Percentiles rank a stretch among this genome's conserved stretches.
phyloP scores from a whole-genome alignment of 2,888 invertebrate genomes.

The Drosophila ezoana region DNA sequence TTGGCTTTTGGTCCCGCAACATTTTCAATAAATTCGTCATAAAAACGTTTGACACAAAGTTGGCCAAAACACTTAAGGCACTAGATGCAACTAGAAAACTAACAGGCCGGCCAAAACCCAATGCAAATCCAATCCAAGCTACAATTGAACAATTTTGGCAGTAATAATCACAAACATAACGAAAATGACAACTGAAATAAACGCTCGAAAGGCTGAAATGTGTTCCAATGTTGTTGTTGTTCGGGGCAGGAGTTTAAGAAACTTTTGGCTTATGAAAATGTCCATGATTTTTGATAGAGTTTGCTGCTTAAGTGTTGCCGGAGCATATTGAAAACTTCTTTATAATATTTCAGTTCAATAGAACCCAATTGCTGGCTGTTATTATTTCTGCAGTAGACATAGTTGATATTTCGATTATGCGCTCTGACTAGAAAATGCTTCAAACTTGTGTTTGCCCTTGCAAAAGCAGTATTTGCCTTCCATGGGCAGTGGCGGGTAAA shows the following conservation, averaged over 20 bases:
- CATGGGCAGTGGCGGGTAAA: background rate
- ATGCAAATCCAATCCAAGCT: constrained; percentile 39
- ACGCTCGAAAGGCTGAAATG: constrained; percentile 13
- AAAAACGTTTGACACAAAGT: constrained; percentile 54
- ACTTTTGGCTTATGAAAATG: constrained; percentile 57
- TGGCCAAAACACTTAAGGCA: constrained; percentile 55
- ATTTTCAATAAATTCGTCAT: constrained; percentile 68
- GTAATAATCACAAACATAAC: constrained; percentile 14
- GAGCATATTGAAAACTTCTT: constrained; percentile 67
- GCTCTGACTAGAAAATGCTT: constrained; percentile 41
- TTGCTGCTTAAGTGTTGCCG: constrained; percentile 64
- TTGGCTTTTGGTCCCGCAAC: constrained; percentile 17
- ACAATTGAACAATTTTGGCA: constrained; percentile 37
- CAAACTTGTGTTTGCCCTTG: constrained; percentile 27
- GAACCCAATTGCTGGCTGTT: constrained; percentile 56
- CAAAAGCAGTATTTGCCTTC: constrained; percentile 14
- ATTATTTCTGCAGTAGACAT: constrained; percentile 26
- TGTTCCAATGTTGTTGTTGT: background rate
- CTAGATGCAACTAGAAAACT: constrained; percentile 31
- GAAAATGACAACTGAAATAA: constrained; percentile 8
- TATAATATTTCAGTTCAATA: constrained; percentile 64
- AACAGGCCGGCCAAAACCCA: constrained; percentile 29
- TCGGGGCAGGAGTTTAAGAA: background rate
- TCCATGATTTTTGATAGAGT: constrained; percentile 56
- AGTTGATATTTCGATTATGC: constrained; percentile 47